Conservation (phyloP, 2,113 vertebrate species). For the Larimichthys polyactis region DNA sequence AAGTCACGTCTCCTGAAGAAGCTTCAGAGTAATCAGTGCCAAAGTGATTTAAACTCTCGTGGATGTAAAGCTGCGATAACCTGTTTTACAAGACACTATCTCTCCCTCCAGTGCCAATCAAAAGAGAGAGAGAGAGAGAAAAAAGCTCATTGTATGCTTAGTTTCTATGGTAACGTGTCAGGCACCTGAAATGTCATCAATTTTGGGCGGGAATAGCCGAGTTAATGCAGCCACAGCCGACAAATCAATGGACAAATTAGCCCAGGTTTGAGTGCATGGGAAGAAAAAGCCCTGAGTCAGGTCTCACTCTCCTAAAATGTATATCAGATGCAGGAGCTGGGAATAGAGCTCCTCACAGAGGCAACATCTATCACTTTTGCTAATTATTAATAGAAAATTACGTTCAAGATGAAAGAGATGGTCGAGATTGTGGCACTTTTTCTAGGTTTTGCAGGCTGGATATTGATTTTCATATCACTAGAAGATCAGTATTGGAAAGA, state of each 20-base stretch:
- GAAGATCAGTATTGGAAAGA: constrained; percentile 85
- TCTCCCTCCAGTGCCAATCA: constrained; percentile 29
- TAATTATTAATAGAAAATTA: constrained; percentile 69
- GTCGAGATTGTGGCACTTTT: constrained; percentile 86
- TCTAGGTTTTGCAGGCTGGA: constrained; percentile 82
- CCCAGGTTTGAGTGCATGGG: constrained; percentile 54
- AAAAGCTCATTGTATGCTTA: constrained; percentile 38
- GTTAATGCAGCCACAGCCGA: constrained; percentile 63
- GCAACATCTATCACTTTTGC: constrained; percentile 34
- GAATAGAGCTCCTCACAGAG: constrained; percentile 59
- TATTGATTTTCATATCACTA: constrained; percentile 84
- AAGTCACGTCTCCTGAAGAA: background rate
- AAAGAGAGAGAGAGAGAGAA: constrained; percentile 1
- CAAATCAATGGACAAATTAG: constrained; percentile 75
- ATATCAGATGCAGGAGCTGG: constrained; percentile 58
- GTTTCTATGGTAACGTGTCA: constrained; percentile 44
- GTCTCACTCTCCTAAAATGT: constrained; percentile 70
- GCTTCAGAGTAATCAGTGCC: background rate
- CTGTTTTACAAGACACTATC: background rate
- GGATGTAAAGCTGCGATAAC: constrained; percentile 28
- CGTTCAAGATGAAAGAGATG: constrained; percentile 73
- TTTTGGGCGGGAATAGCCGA: constrained; percentile 78
- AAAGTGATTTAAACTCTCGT: constrained; percentile 3
- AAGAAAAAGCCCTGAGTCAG: constrained; percentile 59
- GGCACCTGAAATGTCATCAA: constrained; percentile 61